Evolutionary conservation across 2,888 invertebrate species (phyloP), one percentile per base, ranked within the genome.

Genomic region (Ethmia dodecea): DNA sequence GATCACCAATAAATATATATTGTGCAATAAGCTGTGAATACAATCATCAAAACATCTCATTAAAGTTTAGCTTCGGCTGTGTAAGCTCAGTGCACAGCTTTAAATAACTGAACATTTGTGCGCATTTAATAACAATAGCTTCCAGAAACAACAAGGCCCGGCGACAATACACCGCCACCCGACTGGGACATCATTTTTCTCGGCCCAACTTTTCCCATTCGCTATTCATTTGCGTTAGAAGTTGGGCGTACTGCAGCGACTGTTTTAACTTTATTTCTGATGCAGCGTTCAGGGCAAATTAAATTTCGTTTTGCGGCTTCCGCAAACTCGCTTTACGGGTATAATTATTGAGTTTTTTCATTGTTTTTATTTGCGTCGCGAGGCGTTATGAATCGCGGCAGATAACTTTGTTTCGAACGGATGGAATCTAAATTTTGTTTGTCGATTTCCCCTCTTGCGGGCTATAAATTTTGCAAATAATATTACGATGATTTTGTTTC

Each of bases 191-290:
- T 80, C 79, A 81, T 84, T 86, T 86, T 86, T 84, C 81, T 79
- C 78, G 60, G 59, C 66, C 60, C 71, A 86, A 86, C 86, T 86
- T 86, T 84, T 71, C 81, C 79, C 81, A 84, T 84, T 86, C 83
- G 76, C 80, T 86, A 84, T 86, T 86, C 86, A 86, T 86, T 84
- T 81, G 81, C 79, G 84, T 86, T 84, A 83, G 81, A 84, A 86
- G 84, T 84, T 86, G 68, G 67, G 49, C 81, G 76, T 78, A 73
- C 75, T 81, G 81, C 83, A 79, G 71, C 73, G 78, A 81, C 84
- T 84, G 81, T 84, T 84, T 84, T 81, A 84, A 84, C 83, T 84
- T 83, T 84, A 83, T 83, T 83, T 80, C 80, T 83, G 86, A 83
- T 84, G 84, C 86, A 83, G 79, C 81, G 77, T 84, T 86, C 86